These are phyloP conservation scores for Elaphurus davidianus DNA, from an alignment of 2,113 vertebrate species.

Conservation along the genomic window DNA sequence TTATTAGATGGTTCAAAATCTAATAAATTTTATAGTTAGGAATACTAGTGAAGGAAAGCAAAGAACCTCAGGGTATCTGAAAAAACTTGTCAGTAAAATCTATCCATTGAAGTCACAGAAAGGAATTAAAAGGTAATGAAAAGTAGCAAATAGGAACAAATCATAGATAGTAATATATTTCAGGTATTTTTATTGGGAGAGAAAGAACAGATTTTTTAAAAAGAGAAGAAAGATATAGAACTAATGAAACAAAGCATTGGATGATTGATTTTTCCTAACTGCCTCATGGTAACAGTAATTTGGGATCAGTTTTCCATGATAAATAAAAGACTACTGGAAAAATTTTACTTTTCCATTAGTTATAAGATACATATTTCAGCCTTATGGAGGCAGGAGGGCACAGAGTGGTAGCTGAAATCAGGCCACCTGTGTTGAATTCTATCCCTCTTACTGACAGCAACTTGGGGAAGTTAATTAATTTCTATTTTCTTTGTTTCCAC, in stretches of 20 bases:
- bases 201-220: not conserved
- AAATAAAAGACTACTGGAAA: not conserved
- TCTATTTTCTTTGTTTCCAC: not conserved
- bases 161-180: not conserved
- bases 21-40: not conserved
- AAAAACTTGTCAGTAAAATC: not conserved
- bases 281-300: not conserved
- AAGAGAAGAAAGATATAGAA: not conserved
- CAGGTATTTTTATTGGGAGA: not conserved
- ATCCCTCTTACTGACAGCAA: not conserved
- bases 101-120: not conserved
- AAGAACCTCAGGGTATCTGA: not conserved
- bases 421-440: not conserved
- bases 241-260: not conserved
- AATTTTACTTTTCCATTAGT: not conserved
- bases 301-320: not conserved
- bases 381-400: not conserved
- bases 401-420: not conserved
- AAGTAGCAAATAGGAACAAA: not conserved
- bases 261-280: not conserved
- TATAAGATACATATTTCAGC: not conserved
- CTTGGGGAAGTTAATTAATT: not conserved
- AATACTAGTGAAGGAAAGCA: not conserved
- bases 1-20: not conserved
- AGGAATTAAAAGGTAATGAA: not conserved